Conservation (phyloP, 2,797 vertebrate species). For the Cyprinodon diabolis region DNA sequence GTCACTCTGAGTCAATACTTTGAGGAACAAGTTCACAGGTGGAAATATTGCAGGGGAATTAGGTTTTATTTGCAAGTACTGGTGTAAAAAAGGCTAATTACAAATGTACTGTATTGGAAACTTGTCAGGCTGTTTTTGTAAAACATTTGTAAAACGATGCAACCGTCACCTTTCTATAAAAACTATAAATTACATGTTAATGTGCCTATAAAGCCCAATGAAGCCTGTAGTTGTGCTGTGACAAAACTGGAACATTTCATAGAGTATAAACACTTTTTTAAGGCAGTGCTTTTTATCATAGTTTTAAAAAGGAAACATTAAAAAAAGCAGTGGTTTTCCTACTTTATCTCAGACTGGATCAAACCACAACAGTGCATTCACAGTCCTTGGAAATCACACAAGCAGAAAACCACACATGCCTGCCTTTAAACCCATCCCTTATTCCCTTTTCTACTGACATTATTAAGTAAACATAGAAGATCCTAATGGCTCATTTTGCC, state of each 20-base stretch:
- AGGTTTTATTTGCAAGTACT: neutral
- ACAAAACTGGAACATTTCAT: neutral
- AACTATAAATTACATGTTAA: neutral
- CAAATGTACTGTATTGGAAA: neutral
- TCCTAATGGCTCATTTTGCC: conserved; percentile 56
- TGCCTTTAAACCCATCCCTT: conserved; percentile 35
- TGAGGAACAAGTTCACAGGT: conserved; percentile 6
- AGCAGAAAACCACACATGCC: conserved; percentile 21
- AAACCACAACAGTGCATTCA: conserved; percentile 38
- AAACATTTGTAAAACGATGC: neutral
- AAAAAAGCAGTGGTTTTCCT: conserved; percentile 7
- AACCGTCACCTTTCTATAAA: neutral
- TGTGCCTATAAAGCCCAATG: neutral
- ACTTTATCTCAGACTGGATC: conserved; percentile 17
- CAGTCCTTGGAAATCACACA: conserved; percentile 39
- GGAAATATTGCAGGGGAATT: neutral
- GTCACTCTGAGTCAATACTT: neutral
- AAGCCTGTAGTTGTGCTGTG: neutral
- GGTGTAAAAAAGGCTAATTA: neutral
- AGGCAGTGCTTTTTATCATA: conserved; percentile 18
- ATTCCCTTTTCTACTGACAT: conserved; percentile 58
- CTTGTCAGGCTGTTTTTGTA: neutral
- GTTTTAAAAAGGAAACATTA: conserved; percentile 22
- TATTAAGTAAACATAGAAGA: conserved; percentile 59
- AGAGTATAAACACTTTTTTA: neutral